Evolutionary conservation across 2,888 invertebrate genomes (phyloP).

Genomic region (Anthoptus insignis): DNA sequence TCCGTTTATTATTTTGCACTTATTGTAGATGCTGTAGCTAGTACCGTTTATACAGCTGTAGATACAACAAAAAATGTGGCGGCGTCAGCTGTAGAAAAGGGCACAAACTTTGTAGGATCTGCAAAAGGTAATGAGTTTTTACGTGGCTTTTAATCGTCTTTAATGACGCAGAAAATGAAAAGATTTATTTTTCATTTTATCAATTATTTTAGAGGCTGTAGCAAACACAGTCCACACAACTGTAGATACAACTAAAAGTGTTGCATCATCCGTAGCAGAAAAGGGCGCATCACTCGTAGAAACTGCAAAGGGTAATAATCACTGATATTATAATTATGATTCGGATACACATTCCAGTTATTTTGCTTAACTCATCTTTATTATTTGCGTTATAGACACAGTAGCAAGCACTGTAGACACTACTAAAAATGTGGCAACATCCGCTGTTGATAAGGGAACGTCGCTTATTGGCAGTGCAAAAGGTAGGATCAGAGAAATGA

Average conservation of each 20-base stretch:
- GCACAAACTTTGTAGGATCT: constrained; percentile 57
- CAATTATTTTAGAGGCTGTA: constrained; percentile 58
- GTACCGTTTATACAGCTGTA: constrained; percentile 59
- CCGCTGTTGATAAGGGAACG: constrained; percentile 62
- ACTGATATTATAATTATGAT: neutral
- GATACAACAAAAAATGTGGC: constrained; percentile 65
- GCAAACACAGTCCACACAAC: constrained; percentile 52
- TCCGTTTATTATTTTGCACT: constrained; percentile 30
- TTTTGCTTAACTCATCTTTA: neutral
- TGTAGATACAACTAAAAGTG: constrained; percentile 57
- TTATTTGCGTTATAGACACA: constrained; percentile 54
- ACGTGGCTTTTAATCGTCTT: too few relatives aligned
- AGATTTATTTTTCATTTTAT: too few relatives aligned
- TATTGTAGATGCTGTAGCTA: constrained; percentile 63
- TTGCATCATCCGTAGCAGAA: constrained; percentile 56
- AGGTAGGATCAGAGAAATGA: constrained; percentile 49
- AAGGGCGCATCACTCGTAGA: constrained; percentile 60
- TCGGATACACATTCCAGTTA: neutral
- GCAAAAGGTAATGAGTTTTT: constrained; percentile 16
- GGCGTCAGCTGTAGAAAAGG: constrained; percentile 62
- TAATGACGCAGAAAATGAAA: too few relatives aligned
- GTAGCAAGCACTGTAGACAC: constrained; percentile 61
- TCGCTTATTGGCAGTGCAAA: constrained; percentile 60
- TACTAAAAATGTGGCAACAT: constrained; percentile 61
- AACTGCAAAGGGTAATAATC: constrained; percentile 51